phyloP scores from a whole-genome alignment of 53 echinoderm and acorn worm species.

The Paracentrotus lividus region DNA sequence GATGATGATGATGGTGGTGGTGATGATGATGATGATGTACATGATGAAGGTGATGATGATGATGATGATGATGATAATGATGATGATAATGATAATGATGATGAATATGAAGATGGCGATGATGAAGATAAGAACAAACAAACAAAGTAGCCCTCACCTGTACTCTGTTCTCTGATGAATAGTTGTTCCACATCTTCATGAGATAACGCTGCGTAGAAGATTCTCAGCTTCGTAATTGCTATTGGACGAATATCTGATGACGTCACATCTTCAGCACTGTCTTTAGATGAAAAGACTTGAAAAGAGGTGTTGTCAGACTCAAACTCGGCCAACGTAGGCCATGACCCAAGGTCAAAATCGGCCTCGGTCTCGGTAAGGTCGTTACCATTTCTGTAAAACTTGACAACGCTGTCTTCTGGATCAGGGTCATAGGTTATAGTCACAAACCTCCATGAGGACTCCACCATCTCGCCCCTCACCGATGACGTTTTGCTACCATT shows the following conservation, averaged over 20 bases:
- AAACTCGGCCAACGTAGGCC: constrained; percentile 15
- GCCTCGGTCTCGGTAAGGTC: not conserved
- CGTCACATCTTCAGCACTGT: not conserved
- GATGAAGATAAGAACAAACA: no score
- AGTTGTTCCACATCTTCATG: constrained; percentile 23
- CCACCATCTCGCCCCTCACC: not conserved
- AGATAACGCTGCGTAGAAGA: not conserved
- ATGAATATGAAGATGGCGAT: no score
- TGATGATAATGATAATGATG: no score
- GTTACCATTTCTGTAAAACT: not conserved
- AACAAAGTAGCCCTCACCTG: not conserved
- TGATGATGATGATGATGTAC: no score
- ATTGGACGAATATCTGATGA: constrained; percentile 29
- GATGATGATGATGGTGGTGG: no score
- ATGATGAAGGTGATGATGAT: no score
- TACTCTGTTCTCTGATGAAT: not conserved
- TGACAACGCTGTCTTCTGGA: not conserved
- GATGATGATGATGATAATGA: no score
- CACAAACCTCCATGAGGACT: not conserved
- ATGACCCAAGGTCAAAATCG: not conserved
- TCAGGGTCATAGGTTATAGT: not conserved
- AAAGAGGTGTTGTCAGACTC: not conserved
- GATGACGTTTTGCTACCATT: not conserved
- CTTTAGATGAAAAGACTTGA: not conserved
- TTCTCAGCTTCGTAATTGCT: not conserved